phyloP scores from a whole-genome alignment of 2,888 invertebrate species.

The Leucophenga montana region DNA sequence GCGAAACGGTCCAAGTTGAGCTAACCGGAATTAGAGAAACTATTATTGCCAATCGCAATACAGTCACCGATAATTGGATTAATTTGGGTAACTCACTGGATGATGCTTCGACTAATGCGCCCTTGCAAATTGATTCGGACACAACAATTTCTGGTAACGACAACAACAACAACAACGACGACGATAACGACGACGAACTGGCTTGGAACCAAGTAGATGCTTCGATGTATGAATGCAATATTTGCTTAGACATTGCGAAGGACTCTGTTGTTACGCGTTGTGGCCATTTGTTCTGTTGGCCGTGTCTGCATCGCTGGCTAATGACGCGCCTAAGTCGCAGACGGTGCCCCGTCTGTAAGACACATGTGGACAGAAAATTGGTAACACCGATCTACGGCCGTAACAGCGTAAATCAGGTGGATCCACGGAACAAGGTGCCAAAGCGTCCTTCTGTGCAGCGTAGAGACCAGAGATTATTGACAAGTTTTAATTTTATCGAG shows the following conservation, averaged over 20 bases:
- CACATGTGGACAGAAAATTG: slow-evolving; percentile 97
- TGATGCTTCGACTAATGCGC: slow-evolving; percentile 42
- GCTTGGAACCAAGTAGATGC: slow-evolving; percentile 83
- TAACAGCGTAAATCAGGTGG: slow-evolving; percentile 91
- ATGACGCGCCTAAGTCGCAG: slow-evolving; percentile 94
- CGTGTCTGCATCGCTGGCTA: slow-evolving; percentile 81
- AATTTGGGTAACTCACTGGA: neutral
- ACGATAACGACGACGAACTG: slow-evolving; percentile 57
- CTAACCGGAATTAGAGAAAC: no score
- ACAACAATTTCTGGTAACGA: slow-evolving; percentile 20
- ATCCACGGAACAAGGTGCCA: slow-evolving; percentile 87
- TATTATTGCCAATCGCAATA: neutral
- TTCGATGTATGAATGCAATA: slow-evolving; percentile 96
- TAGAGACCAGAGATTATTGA: neutral
- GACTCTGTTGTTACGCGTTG: slow-evolving; percentile 99
- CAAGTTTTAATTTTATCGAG: slow-evolving; percentile 87
- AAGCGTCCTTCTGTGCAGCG: neutral
- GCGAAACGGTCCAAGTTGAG: no score
- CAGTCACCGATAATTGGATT: slow-evolving; percentile 3
- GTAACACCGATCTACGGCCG: slow-evolving; percentile 98
- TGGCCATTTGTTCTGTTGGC: slow-evolving; percentile 94
- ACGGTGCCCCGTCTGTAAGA: slow-evolving; percentile 98
- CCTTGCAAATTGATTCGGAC: slow-evolving; percentile 48
- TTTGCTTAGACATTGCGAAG: slow-evolving; percentile 97
- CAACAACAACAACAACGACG: slow-evolving; percentile 39